Percentiles rank a stretch among this genome's conserved stretches.
Conservation (phyloP, 1,140 invertebrate genomes). For the Pseudobourletiella spinata region DNA sequence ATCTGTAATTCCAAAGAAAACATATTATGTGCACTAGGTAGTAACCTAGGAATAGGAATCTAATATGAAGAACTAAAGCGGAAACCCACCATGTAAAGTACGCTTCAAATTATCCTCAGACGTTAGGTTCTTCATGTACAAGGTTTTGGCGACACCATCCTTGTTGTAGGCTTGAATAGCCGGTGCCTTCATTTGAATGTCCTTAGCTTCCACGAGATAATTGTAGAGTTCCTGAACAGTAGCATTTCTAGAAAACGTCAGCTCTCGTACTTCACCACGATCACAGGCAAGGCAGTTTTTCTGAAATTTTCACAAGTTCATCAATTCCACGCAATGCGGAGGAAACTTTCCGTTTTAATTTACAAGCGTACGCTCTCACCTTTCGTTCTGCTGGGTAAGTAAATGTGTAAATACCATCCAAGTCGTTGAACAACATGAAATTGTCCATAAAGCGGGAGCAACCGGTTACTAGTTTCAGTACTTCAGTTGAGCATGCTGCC, state of each 20-base stretch:
- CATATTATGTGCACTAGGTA: no score
- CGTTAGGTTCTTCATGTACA: conserved; percentile 82
- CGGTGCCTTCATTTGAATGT: conserved; percentile 80
- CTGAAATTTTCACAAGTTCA: conserved; percentile 42
- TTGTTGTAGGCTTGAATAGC: conserved; percentile 62
- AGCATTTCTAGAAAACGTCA: conserved; percentile 15
- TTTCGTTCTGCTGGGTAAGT: conserved; percentile 84
- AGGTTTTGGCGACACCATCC: conserved; percentile 75
- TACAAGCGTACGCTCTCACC: no score
- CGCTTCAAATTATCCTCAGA: conserved; percentile 65
- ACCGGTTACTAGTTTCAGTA: conserved; percentile 91
- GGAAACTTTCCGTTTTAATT: background rate
- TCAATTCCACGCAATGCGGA: background rate
- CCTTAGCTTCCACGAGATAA: conserved; percentile 59
- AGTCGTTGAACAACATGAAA: conserved; percentile 94
- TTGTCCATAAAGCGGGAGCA: conserved; percentile 85
- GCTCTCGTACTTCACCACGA: conserved; percentile 5
- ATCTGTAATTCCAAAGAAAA: no score
- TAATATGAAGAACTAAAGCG: no score
- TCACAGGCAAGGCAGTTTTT: conserved; percentile 71
- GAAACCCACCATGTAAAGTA: no score
- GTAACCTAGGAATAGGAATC: no score
- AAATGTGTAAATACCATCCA: conserved; percentile 92
- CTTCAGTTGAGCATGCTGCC: conserved; percentile 87
- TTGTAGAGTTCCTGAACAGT: conserved; percentile 71